Conservation (phyloP, 1,140 invertebrate genomes). For the Choristoneura fumiferana region DNA sequence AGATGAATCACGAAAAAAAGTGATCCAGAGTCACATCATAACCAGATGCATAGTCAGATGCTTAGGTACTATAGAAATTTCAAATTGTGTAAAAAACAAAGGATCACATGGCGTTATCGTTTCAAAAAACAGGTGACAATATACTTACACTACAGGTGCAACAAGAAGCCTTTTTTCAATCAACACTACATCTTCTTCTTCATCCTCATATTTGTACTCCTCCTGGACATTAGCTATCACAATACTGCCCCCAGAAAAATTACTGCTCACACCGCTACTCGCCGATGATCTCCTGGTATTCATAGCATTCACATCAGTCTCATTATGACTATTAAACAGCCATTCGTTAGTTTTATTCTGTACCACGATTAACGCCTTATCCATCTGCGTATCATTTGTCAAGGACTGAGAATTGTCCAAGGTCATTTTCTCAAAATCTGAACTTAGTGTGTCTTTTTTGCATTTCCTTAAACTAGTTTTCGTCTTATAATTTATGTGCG, state of each 20-base stretch:
- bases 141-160: conserved; percentile 77
- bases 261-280: conserved; percentile 68
- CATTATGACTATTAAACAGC: conserved; percentile 38
- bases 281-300: conserved; percentile 68
- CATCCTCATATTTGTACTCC: conserved; percentile 87
- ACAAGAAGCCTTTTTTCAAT: conserved; percentile 83
- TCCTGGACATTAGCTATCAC: conserved; percentile 81
- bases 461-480: conserved; percentile 57
- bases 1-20: too few species aligned
- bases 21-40: too few species aligned
- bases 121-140: too few species aligned
- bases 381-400: conserved; percentile 42
- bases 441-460: conserved; percentile 25
- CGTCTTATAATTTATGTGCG: conserved; percentile 64
- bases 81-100: too few species aligned
- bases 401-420: conserved; percentile 34
- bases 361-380: conserved; percentile 53
- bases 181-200: conserved; percentile 83
- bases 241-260: conserved; percentile 59
- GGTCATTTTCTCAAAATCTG: conserved; percentile 26
- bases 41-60: too few species aligned
- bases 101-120: too few species aligned
- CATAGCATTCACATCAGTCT: conserved; percentile 30
- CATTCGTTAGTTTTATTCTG: conserved; percentile 69
- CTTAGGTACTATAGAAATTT: too few species aligned